Evolutionary conservation across 2,113 vertebrate species (phyloP).

Genomic region (Paratilapia polleni): DNA sequence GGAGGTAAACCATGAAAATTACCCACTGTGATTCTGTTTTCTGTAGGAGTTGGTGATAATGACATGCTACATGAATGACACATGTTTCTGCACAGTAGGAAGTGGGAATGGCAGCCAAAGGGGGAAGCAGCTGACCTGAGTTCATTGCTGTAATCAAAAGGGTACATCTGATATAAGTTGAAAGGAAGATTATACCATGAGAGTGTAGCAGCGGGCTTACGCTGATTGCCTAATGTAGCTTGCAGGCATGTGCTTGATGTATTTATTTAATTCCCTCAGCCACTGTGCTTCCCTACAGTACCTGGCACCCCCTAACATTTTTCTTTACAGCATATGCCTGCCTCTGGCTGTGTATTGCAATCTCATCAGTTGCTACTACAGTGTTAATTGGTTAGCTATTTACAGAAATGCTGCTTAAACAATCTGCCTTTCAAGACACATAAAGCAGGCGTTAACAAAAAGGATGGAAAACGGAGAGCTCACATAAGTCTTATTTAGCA

Average conservation of each 20-base stretch:
- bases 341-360: not conserved
- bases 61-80: rapidly evolving
- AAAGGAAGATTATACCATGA: not conserved
- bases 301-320: not conserved
- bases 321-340: not conserved
- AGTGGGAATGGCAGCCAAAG: not conserved
- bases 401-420: constrained; percentile 8
- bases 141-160: not conserved
- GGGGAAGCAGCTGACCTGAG: not conserved
- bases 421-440: constrained; percentile 3
- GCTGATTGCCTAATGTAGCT: not conserved
- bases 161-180: not conserved
- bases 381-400: constrained; percentile 2
- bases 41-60: not conserved
- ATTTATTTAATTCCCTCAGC: not conserved
- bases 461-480: not conserved
- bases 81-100: not conserved
- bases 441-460: constrained; percentile 29
- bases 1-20: not conserved
- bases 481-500: constrained; percentile 5
- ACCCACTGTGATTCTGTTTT: not conserved
- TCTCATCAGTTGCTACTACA: not conserved
- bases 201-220: not conserved
- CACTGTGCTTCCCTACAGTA: not conserved
- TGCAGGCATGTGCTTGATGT: not conserved